A percentile compares a stretch with the other conserved stretches of the same genome.
Conservation (phyloP, 2,113 vertebrate species). For the Panthera uncia region DNA sequence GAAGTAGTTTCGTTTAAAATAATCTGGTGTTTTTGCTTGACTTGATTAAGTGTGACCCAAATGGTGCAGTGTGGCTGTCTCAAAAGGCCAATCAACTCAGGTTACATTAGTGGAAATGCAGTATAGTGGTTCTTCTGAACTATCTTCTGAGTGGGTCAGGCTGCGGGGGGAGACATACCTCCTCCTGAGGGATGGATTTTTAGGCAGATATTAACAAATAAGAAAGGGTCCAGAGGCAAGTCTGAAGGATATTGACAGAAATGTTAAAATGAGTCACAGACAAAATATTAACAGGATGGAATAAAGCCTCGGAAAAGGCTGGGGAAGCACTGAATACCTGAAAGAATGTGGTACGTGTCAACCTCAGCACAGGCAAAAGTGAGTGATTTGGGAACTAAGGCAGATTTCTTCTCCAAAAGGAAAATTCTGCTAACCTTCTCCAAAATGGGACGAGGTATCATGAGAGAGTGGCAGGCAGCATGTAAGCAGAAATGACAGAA, state of each 20-base stretch:
- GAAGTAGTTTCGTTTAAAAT: background rate
- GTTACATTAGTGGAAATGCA: too few species aligned
- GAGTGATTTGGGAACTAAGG: background rate
- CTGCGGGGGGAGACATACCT: too few species aligned
- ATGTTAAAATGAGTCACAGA: background rate
- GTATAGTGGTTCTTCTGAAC: background rate
- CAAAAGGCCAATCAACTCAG: background rate
- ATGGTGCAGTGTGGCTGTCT: background rate
- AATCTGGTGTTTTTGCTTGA: background rate
- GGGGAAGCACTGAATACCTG: rapidly evolving
- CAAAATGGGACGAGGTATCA: rapidly evolving
- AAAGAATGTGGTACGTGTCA: background rate
- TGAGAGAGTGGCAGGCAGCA: rapidly evolving
- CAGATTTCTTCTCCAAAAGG: background rate
- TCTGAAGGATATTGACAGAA: background rate
- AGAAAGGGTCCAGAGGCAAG: background rate
- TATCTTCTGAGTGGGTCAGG: background rate
- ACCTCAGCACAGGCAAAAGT: background rate
- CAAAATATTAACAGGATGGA: background rate
- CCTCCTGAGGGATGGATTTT: background rate
- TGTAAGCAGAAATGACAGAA: background rate
- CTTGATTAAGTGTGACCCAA: background rate
- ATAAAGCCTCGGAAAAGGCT: background rate
- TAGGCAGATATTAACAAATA: background rate
- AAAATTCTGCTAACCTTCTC: background rate